Conservation (phyloP, 1,140 invertebrate species). For the Armadillidium nasatum region DNA sequence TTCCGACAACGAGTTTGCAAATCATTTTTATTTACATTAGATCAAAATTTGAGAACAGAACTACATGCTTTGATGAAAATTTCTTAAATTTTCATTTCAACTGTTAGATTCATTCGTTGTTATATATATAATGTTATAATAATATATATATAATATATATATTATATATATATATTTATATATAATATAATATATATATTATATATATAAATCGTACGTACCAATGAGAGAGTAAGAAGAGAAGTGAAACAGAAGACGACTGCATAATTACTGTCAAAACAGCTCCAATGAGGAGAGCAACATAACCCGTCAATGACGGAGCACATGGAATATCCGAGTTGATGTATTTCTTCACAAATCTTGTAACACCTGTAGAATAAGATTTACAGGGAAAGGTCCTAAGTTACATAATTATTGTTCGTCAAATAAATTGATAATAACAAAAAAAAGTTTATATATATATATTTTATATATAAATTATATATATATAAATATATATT, state of each 20-base stretch:
- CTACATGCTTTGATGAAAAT: too few relatives aligned
- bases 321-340: constrained; percentile 55
- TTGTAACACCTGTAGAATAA: not conserved
- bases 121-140: too few relatives aligned
- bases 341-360: constrained; percentile 54
- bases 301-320: constrained; percentile 55
- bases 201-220: not conserved
- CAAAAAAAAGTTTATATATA: too few relatives aligned
- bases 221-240: constrained; percentile 55
- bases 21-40: too few relatives aligned
- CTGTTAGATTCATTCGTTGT: too few relatives aligned
- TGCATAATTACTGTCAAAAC: constrained; percentile 60
- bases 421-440: not conserved
- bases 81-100: too few relatives aligned
- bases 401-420: not conserved
- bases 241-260: constrained; percentile 64
- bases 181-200: too few relatives aligned
- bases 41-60: too few relatives aligned
- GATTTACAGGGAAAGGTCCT: not conserved
- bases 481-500: not conserved
- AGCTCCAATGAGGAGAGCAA: constrained; percentile 58
- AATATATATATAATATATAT: too few relatives aligned
- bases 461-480: not conserved
- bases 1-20: too few relatives aligned
- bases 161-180: too few relatives aligned